Base-by-base conservation (phyloP, 2,797 vertebrate genomes). In the Lemur catta region DNA sequence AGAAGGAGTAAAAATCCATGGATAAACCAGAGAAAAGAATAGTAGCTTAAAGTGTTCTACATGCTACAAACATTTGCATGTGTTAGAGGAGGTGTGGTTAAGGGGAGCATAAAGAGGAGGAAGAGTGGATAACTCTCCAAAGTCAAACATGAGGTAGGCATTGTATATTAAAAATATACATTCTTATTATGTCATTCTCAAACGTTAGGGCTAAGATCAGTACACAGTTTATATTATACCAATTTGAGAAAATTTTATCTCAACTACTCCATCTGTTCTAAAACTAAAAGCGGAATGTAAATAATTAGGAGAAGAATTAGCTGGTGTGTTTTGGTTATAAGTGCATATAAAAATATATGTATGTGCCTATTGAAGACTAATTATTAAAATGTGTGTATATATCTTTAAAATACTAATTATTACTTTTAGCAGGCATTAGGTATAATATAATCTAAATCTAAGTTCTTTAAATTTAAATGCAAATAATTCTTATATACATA, bases 401-500 rank as follows among this genome's bases (percentile, higher is more conserved):
- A 33, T 72, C 52, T 59, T 80, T 86, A 71, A 95, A 89, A 93
- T 6, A 79, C 3, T 33, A 85, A 76, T 74, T 78, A 95, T 50
- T 93, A 85, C 11, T 97, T 92, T 87, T 63, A 95, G 52, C 14
- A 82, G 59, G 35, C 33, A 95, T 59, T 26, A 92, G 41, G 38
- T 2, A 89, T 84, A 86, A 94, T 67, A 72, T 35, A 94, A 72
- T 74, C 50, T 26, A 76, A 94, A 78, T 76, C 52, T 94, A 88
- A 95, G 5, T 85, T 92, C 43, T 87, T 76, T 67, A 88, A 20
- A 93, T 92, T 92, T 84, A 95, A 94, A 94, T 94, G 24, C 10
- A 84, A 1, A 0, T 55, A 94, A 87, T 94, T 90, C 85, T 85
- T 97, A 98, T 98, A 96, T 99, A 98, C 98, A 95, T 99, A 99